phyloP scores from a whole-genome alignment of 2,113 vertebrate genomes.

The Calonectris borealis region DNA sequence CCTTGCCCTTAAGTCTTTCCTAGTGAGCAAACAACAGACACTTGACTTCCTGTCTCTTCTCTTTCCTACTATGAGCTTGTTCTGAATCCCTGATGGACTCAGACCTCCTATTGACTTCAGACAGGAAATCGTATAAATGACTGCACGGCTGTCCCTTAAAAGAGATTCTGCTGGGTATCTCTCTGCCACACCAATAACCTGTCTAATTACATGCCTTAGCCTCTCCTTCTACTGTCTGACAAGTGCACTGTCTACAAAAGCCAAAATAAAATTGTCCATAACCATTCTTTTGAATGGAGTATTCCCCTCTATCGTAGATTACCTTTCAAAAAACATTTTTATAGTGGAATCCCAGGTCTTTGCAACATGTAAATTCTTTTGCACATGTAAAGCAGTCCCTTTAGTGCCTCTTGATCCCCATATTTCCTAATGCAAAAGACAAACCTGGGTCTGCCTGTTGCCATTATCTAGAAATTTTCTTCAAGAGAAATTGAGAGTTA shows the following conservation, averaged over 20 bases:
- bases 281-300: neutral
- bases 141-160: neutral
- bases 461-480: neutral
- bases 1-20: neutral
- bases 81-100: neutral
- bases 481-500: neutral
- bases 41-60: constrained; percentile 12
- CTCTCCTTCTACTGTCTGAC: neutral
- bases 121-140: neutral
- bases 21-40: constrained; percentile 1
- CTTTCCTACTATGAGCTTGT: neutral
- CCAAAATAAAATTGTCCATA: neutral
- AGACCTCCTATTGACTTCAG: neutral
- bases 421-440: neutral
- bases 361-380: neutral
- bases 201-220: neutral
- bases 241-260: neutral
- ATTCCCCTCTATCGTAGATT: neutral
- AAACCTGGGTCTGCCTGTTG: neutral
- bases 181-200: neutral
- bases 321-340: neutral
- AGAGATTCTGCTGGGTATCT: neutral
- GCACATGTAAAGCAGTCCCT: neutral
- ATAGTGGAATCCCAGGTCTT: neutral
- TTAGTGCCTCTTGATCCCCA: neutral